phyloP scores from a whole-genome alignment of 1,140 invertebrate genomes.

The Ceratosolen fusciceps region DNA sequence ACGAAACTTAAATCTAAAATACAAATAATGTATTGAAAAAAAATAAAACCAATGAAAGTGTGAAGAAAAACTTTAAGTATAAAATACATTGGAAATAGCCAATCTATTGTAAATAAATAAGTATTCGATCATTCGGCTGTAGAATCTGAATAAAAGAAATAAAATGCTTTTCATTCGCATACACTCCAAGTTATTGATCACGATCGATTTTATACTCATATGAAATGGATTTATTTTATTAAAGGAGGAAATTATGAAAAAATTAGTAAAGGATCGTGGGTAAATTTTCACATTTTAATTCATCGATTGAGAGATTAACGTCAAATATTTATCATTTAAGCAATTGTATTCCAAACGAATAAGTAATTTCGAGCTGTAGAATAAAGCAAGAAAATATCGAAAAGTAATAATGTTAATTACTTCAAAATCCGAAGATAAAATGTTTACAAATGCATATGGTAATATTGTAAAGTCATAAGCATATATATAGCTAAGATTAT shows the following conservation, averaged over 20 bases:
- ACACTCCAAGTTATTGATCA: constrained; percentile 23
- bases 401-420: not conserved
- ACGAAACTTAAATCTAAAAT: not conserved
- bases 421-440: not conserved
- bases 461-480: constrained; percentile 26
- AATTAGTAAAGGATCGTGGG: constrained; percentile 25
- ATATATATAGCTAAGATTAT: not conserved
- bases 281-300: constrained; percentile 31
- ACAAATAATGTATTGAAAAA: not conserved
- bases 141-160: constrained; percentile 3
- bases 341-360: constrained; percentile 41
- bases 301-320: constrained; percentile 36
- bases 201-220: constrained; percentile 13
- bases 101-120: constrained; percentile 37
- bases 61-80: not conserved
- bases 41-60: constrained; percentile 22
- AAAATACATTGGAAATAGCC: constrained; percentile 5
- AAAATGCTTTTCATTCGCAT: constrained; percentile 18
- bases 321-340: constrained; percentile 33
- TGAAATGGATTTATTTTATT: constrained; percentile 24
- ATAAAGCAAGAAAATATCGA: not conserved
- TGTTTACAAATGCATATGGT: not conserved
- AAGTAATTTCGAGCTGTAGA: constrained; percentile 32
- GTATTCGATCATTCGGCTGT: constrained; percentile 5
- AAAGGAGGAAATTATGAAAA: not conserved